A percentile compares a stretch with the other conserved stretches of the same genome.
These are phyloP conservation scores for Nephrotoma guestfalica DNA, from an alignment of 2,888 invertebrate species.

Conservation along the genomic window DNA sequence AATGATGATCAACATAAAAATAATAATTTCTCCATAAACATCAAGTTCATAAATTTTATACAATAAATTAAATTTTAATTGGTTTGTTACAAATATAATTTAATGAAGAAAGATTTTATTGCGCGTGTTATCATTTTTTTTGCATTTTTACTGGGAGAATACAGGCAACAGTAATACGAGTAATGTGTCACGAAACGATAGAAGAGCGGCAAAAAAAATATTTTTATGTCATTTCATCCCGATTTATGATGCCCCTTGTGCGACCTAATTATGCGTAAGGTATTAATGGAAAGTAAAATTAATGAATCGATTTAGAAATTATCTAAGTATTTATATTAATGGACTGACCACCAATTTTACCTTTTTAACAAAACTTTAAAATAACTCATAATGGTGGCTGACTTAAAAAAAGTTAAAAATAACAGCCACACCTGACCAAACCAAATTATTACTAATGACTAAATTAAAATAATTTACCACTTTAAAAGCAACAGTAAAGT, in stretches of 20 bases:
- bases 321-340: too few relatives aligned
- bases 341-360: too few relatives aligned
- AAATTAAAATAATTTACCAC: too few relatives aligned
- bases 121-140: background rate
- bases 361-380: too few relatives aligned
- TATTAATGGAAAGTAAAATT: background rate
- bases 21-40: background rate
- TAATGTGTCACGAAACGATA: background rate
- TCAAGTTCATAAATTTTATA: background rate
- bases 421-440: too few relatives aligned
- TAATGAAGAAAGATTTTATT: background rate
- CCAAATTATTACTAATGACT: too few relatives aligned
- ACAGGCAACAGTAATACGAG: background rate
- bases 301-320: background rate
- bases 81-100: background rate
- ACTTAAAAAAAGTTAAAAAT: too few relatives aligned
- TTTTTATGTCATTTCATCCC: background rate
- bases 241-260: background rate
- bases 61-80: background rate
- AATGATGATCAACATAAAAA: background rate
- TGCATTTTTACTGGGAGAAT: background rate
- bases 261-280: background rate
- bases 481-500: too few relatives aligned
- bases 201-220: background rate
- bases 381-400: too few relatives aligned